These are phyloP conservation scores for Dicaeum eximium DNA, from an alignment of 2,113 vertebrate genomes.

Conservation along the genomic window DNA sequence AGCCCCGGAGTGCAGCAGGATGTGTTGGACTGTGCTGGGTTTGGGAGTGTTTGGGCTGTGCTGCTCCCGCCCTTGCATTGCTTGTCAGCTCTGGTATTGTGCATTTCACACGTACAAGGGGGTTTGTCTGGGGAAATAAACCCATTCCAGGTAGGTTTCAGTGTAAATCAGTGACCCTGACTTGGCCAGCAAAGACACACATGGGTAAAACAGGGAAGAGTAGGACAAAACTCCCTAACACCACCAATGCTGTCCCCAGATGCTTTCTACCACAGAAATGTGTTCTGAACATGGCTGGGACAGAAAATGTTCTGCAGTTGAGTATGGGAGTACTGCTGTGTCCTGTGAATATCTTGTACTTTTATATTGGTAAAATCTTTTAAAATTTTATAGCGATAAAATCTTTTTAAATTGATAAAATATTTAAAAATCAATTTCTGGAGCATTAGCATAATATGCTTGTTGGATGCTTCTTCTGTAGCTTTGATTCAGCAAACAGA, in stretches of 20 bases:
- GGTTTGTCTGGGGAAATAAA: background rate
- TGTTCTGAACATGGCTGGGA: background rate
- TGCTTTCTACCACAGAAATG: background rate
- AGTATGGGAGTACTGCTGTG: background rate
- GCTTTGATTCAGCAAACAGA: background rate
- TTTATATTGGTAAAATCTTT: background rate
- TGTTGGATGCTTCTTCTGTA: background rate
- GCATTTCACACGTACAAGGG: background rate
- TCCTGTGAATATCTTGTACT: background rate
- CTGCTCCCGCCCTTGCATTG: accelerated
- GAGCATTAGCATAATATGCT: background rate
- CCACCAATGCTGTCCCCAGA: background rate
- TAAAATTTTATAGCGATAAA: too few relatives aligned
- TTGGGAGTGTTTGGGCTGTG: background rate
- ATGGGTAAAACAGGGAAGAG: background rate
- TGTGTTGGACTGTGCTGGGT: background rate
- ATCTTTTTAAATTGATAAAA: too few relatives aligned
- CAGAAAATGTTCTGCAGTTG: background rate
- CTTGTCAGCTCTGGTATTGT: background rate
- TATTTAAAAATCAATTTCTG: background rate
- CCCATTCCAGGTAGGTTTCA: background rate
- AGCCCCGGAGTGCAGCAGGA: background rate
- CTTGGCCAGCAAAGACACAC: accelerated
- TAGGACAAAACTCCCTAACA: background rate
- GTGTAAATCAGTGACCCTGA: background rate